Evolutionary conservation across 2,888 invertebrate genomes (phyloP), one percentile per base, ranked within the genome.

Genomic region (Eristalis tenax): DNA sequence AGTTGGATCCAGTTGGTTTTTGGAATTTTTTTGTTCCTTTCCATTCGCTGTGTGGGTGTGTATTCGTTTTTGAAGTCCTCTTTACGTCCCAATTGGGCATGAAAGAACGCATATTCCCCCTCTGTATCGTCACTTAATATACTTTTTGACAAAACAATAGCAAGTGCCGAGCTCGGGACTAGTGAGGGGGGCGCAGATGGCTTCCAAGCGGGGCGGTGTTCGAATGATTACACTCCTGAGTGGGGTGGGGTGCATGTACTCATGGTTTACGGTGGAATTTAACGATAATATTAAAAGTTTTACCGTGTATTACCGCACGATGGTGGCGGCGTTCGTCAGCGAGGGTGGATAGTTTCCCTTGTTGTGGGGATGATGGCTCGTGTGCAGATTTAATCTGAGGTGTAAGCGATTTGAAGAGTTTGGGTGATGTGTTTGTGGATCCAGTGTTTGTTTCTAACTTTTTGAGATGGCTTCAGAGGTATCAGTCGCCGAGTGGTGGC

Each of bases 211-310:
- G 18, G 8, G 50, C 18, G 3, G 43, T 15, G n/a, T 4, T 6
- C 18, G 18, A 3, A 43, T 50, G 50, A 50, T 50, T 18, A 50
- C 18, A 50, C 18, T 50, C 18, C 50, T 50, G 18, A 0, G 61
- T 35, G 35, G 61, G 68, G 40, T 32, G 23, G 35, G 26, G 56
- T 38, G 26, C 50, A 69, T 61, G 77, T 77, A 77, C 69, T 69
- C 50, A 50, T 32, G 35, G 61, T 63, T 77, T 63, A 77, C 35
- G 69, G 63, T 23, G 61, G 61, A 68, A 76, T 68, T 43, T 68
- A 76, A 76, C 68, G 69, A 69, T 69, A 69, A 69, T 69, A 77
- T 77, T 69, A 69, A 77, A 77, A 69, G 77, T 69, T 69, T 77
- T 77, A 77, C 69, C 26, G 43, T 69, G 76, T 77, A 77, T 69